phyloP scores from a whole-genome alignment of 2,797 vertebrate genomes.

The Thalassophryne amazonica region DNA sequence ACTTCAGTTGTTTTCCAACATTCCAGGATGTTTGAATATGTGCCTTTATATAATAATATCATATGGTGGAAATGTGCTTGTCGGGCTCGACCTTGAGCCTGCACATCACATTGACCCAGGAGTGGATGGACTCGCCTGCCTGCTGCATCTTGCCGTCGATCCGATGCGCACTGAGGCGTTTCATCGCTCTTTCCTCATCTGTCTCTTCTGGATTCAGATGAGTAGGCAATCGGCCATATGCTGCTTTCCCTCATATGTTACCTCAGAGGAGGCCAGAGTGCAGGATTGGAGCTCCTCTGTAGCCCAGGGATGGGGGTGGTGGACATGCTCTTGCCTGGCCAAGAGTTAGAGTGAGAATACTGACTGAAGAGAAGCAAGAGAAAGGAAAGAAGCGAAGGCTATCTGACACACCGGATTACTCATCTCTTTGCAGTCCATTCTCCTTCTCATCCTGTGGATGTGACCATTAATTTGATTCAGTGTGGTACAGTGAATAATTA shows the following conservation, averaged over 20 bases:
- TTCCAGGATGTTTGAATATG: neutral
- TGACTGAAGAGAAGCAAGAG: neutral
- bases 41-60: neutral
- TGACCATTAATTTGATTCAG: neutral
- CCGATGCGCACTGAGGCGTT: slow-evolving; percentile 10
- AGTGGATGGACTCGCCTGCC: neutral
- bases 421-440: slow-evolving; percentile 60
- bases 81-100: slow-evolving; percentile 5
- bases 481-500: slow-evolving; percentile 31
- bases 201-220: slow-evolving; percentile 35
- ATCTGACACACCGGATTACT: slow-evolving; percentile 72
- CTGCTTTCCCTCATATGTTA: slow-evolving; percentile 32
- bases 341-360: slow-evolving; percentile 11
- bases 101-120: neutral
- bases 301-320: too few species aligned
- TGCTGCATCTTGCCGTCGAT: slow-evolving; percentile 3
- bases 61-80: neutral
- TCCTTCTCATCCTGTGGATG: slow-evolving; percentile 44
- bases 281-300: slow-evolving; percentile 34
- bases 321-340: slow-evolving; percentile 18
- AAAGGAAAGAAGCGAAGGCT: neutral
- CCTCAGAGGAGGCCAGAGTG: slow-evolving; percentile 22
- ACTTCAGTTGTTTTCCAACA: too few species aligned
- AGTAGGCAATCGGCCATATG: slow-evolving; percentile 40
- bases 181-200: slow-evolving; percentile 19